These are phyloP conservation scores for Leptodactylus fallax DNA, from an alignment of 2,797 vertebrate species.

Conservation along the genomic window DNA sequence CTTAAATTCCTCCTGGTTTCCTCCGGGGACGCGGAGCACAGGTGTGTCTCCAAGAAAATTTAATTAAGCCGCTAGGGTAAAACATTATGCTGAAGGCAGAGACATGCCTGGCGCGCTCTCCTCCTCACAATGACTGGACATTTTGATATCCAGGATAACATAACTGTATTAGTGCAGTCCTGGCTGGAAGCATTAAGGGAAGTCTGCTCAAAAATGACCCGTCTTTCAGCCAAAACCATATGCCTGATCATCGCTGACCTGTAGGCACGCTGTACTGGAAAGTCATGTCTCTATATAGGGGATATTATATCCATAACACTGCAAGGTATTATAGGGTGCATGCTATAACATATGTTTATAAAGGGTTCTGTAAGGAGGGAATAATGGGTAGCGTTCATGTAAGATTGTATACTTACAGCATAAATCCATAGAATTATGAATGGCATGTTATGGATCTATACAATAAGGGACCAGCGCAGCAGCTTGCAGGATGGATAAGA, in stretches of 20 bases:
- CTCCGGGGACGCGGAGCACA: not conserved
- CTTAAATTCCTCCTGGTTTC: constrained; percentile 36
- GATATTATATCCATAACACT: no score
- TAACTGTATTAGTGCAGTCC: not conserved
- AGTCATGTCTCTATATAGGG: no score
- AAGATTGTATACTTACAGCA: no score
- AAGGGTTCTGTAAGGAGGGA: no score
- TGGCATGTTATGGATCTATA: no score
- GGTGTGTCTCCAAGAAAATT: constrained; percentile 29
- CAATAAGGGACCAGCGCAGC: no score
- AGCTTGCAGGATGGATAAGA: no score
- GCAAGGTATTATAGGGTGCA: no score
- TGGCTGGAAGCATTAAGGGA: not conserved
- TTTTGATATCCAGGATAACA: not conserved
- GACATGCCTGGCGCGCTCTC: not conserved
- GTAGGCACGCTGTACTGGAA: no score
- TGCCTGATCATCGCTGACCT: not conserved
- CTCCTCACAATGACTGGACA: not conserved
- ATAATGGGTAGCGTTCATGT: no score
- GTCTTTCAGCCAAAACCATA: not conserved
- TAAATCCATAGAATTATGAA: no score
- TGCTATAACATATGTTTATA: no score
- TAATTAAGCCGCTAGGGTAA: constrained; percentile 52
- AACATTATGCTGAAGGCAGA: not conserved
- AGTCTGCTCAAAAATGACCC: not conserved